These are phyloP conservation scores for Chunga burmeisteri DNA, from an alignment of 2,113 vertebrate genomes.

Conservation along the genomic window DNA sequence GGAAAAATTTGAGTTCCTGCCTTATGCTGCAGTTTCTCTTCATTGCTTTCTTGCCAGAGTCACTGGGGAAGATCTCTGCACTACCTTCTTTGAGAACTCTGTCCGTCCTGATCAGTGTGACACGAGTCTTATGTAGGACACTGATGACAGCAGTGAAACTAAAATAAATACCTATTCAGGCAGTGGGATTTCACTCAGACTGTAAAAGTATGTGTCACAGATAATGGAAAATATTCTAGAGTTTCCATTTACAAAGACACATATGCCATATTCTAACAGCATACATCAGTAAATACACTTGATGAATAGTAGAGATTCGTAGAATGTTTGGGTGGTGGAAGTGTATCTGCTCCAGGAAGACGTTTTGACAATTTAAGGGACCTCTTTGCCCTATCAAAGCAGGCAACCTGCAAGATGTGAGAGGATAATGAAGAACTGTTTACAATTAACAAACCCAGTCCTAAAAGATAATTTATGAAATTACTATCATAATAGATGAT, in stretches of 20 bases:
- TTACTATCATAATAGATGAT: not conserved
- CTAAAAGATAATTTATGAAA: not conserved
- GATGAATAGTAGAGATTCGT: not conserved
- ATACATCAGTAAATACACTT: not conserved
- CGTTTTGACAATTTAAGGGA: not conserved
- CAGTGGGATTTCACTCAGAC: not conserved
- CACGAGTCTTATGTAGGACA: not conserved
- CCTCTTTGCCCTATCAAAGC: not conserved
- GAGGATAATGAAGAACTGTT: not conserved
- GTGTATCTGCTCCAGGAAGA: not conserved
- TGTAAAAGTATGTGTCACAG: fast-evolving
- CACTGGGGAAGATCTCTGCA: not conserved
- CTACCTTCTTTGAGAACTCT: not conserved
- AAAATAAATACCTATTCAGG: not conserved
- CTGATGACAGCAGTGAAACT: not conserved
- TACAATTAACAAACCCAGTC: not conserved
- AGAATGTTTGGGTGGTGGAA: not conserved
- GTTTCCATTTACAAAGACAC: not conserved
- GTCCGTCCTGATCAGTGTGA: not conserved
- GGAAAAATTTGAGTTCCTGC: not conserved
- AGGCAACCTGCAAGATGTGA: not conserved
- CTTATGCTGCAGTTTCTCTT: not conserved
- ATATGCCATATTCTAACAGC: not conserved
- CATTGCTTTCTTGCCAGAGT: not conserved
- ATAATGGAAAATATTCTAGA: not conserved